Evolutionary conservation across 2,113 vertebrate species (phyloP), one percentile per base, ranked within the genome.

Genomic region (Taxidea taxus): DNA sequence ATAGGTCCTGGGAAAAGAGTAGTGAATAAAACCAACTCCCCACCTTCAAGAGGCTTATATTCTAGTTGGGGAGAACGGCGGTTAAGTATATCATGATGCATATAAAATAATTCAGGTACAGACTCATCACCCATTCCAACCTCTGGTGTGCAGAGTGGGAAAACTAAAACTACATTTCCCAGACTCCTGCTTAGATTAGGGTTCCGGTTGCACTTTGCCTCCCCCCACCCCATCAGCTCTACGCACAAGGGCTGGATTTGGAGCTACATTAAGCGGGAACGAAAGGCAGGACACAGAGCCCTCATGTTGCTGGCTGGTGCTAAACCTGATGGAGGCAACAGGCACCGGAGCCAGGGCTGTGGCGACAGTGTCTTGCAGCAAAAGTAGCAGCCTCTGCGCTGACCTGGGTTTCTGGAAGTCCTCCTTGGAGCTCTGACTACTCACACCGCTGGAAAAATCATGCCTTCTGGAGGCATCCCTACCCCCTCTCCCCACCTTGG

Each of bases 271-370:
- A 31, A 9, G 44, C 0, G 3, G 47, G 27, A 31, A 34, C 34
- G 39, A 1, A 60, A 56, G 47, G 37, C n/a, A 27, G 23, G 60
- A 23, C 66, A 39, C 20, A 3, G 31, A 18, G 9, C 3, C 15
- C 6, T 12, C 0, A 2, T 29, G 49, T 66, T 34, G 15, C 34
- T 18, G 39, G 37, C 70, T 34, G 51, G 51, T 0, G 0, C 72
- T 44, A 18, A 44, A 11, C 37, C 37, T 5, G 37, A 6, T 31
- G 21, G 23, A 85, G 70, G 47, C 34, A n/a, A 23, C 14, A 15
- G 7, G 6, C 2, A 0, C 8, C 1, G 1, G 39, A 77, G 21
- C n/a, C 2, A 0, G 0, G 12, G n/a, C 72, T 14, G 31, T 13
- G n/a, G 42, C 7, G 2, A 34, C 16, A 27, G 27, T 60, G n/a